phyloP scores from a whole-genome alignment of 1,140 invertebrate species.

The Drosophila nasuta region DNA sequence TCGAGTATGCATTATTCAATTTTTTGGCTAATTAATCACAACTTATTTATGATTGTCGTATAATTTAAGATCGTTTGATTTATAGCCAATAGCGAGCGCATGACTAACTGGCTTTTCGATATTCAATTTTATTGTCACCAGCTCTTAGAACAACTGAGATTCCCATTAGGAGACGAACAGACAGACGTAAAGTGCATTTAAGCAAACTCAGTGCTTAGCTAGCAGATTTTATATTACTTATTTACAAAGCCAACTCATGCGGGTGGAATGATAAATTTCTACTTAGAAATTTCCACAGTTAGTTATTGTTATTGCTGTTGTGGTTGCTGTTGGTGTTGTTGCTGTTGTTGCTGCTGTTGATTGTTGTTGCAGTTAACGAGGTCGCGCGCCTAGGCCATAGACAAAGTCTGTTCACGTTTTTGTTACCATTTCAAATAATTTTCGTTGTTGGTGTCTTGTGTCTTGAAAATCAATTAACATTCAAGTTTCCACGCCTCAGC shows the following conservation, averaged over 20 bases:
- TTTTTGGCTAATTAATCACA: too few species aligned
- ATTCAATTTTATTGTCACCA: too few species aligned
- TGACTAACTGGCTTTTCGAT: too few species aligned
- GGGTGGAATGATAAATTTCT: conserved; percentile 52
- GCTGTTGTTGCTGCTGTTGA: conserved; percentile 19
- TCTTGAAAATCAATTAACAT: conserved; percentile 75
- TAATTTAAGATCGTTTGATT: too few species aligned
- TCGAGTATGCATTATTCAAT: too few species aligned
- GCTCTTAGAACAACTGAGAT: too few species aligned
- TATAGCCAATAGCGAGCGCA: too few species aligned
- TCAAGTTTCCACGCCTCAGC: conserved; percentile 53
- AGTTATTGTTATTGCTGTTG: conserved; percentile 29
- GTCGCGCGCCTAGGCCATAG: conserved; percentile 47
- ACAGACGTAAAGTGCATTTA: too few species aligned
- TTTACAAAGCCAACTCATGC: conserved; percentile 16
- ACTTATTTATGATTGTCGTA: too few species aligned
- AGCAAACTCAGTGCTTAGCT: too few species aligned
- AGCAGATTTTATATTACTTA: too few species aligned
- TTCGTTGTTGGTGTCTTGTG: conserved; percentile 40
- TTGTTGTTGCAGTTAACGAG: conserved; percentile 46
- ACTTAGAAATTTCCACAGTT: conserved; percentile 18
- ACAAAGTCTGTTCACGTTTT: conserved; percentile 70
- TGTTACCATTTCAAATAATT: conserved; percentile 63
- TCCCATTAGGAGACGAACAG: too few species aligned
- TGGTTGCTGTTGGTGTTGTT: conserved; percentile 12